Percentiles rank a stretch among this genome's conserved stretches.
Conservation (phyloP, 1,140 invertebrate genomes). For the Camponotus floridanus region DNA sequence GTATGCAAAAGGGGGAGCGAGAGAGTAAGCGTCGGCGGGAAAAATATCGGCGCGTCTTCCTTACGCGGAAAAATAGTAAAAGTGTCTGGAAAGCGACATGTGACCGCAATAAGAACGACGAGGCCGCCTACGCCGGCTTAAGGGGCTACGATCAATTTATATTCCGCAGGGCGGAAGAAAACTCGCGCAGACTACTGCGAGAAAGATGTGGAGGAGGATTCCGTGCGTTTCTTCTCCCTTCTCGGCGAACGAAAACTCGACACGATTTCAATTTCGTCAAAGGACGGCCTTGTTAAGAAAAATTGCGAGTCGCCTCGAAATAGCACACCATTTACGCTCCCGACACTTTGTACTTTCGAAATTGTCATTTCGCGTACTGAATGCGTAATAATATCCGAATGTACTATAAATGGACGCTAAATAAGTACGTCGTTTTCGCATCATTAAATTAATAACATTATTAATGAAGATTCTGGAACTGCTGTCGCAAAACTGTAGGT, state of each 20-base stretch:
- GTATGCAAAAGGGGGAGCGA: conserved; percentile 11
- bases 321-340: conserved; percentile 24
- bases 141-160: conserved; percentile 44
- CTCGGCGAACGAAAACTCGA: conserved; percentile 7
- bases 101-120: conserved; percentile 47
- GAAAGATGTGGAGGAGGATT: not conserved
- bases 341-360: not conserved
- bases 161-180: conserved; percentile 20
- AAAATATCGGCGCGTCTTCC: conserved; percentile 37
- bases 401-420: not conserved
- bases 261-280: conserved; percentile 55
- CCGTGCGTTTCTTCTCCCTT: not conserved
- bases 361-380: not conserved
- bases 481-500: no score
- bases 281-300: conserved; percentile 33
- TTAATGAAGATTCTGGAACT: no score
- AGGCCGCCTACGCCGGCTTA: conserved; percentile 28
- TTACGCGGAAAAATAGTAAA: conserved; percentile 50
- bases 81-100: conserved; percentile 42
- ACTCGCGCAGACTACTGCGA: not conserved
- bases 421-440: not conserved
- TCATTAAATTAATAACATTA: conserved; percentile 5
- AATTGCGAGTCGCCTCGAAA: conserved; percentile 23
- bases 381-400: not conserved
- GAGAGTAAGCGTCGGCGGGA: not conserved